Base-by-base conservation (phyloP, 2,113 vertebrate genomes). In the Phyllostomus discolor region DNA sequence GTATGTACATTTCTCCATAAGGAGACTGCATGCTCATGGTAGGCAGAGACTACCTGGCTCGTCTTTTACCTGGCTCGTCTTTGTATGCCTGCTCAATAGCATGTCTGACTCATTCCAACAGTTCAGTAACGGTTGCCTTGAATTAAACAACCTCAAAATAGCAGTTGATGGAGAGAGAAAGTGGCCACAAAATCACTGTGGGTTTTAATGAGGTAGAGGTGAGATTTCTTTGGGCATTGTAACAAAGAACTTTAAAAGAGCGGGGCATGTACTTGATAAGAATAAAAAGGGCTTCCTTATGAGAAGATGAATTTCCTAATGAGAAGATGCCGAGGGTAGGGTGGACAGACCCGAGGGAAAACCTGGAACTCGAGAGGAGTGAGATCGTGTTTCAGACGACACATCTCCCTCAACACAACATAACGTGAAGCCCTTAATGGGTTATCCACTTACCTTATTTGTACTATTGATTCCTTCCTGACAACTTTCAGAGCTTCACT, bases 131-230 rank as follows among this genome's bases (percentile, higher is more conserved):
- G 38, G 43, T 62, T 90, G 87, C 33, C 62, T 15, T 83, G 73
- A 94, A 95, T 95, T 89, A 79, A 86, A 38, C 92, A 43, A 90
- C 83, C 76, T 97, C 75, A 87, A 22, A 87, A 75, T 72, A 76
- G 59, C 70, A 84, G 50, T 66, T 93, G 38, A n/a, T 84, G 10
- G 79, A 72, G 50, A 96, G 46, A 87, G 70, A 94, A 96, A 67
- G 66, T 54, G n/a, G 35, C 84, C 69, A 52, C 64, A 31, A 9
- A 50, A 46, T 35, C 54, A 52, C 69, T 90, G 78, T 76, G 50
- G 59, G n/a, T 95, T 95, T 95, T 95, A 94, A 82, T 43, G 50
- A 96, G 59, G 26, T 48, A 4, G 64, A 88, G 70, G 89, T 86
- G 69, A 95, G 54, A 87, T 76, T 87, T 97, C 67, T 94, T 66